Conservation (phyloP, 2,797 vertebrate species). For the Danio albolineatus region DNA sequence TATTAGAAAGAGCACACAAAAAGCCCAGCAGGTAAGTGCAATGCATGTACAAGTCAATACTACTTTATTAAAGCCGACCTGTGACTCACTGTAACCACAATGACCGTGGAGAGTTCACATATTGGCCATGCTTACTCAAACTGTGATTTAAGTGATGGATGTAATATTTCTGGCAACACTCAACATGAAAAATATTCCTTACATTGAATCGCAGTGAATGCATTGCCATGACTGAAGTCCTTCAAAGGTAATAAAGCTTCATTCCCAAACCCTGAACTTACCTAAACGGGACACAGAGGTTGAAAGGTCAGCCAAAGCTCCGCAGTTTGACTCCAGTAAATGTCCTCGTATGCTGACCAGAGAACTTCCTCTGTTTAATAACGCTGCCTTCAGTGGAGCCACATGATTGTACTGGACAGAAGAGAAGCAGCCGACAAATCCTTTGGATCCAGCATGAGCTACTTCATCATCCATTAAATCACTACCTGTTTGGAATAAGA, state of each 20-base stretch:
- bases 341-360: conserved; percentile 80
- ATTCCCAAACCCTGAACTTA: conserved; percentile 57
- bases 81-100: neutral
- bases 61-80: neutral
- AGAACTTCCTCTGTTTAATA: conserved; percentile 80
- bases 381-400: conserved; percentile 85
- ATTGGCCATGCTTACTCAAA: neutral
- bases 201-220: neutral
- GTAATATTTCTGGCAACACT: conserved; percentile 8
- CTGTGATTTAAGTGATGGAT: neutral
- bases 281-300: conserved; percentile 84
- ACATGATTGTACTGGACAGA: conserved; percentile 88
- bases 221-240: neutral
- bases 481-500: conserved; percentile 70
- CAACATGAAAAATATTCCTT: neutral
- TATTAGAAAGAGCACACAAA: neutral
- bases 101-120: neutral
- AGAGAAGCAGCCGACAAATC: conserved; percentile 87
- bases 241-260: neutral
- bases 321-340: conserved; percentile 82
- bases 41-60: neutral
- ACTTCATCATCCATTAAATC: conserved; percentile 79
- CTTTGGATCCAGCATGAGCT: conserved; percentile 77
- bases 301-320: conserved; percentile 77
- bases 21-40: neutral